These are phyloP conservation scores for Leptinotarsa texana DNA, from an alignment of 1,140 invertebrate species.

Conservation along the genomic window DNA sequence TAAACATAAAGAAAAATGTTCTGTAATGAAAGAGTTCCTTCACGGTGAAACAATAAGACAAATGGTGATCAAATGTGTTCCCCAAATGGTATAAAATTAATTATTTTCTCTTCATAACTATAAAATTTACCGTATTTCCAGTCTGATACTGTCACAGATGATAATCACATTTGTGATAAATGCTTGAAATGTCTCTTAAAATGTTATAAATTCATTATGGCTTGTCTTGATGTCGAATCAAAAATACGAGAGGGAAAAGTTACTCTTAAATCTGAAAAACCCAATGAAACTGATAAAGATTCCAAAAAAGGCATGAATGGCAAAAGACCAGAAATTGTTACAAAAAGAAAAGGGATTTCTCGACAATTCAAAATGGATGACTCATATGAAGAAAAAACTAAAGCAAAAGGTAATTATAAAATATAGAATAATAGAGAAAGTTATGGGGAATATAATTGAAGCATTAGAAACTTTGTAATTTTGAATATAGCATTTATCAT, in stretches of 20 bases:
- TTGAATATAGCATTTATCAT: too few relatives aligned
- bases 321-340: too few relatives aligned
- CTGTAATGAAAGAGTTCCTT: constrained; percentile 5
- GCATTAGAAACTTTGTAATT: too few relatives aligned
- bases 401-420: too few relatives aligned
- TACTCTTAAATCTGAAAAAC: too few relatives aligned
- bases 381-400: too few relatives aligned
- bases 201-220: background rate
- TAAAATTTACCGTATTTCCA: background rate
- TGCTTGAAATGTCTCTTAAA: background rate
- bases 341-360: too few relatives aligned
- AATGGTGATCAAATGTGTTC: constrained; percentile 4
- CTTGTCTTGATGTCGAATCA: background rate
- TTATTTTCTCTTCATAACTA: background rate
- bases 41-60: constrained; percentile 10
- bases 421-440: too few relatives aligned
- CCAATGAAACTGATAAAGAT: too few relatives aligned
- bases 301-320: too few relatives aligned
- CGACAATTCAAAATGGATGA: too few relatives aligned
- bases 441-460: too few relatives aligned
- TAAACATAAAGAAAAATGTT: background rate
- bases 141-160: background rate
- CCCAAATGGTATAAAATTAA: background rate
- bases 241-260: background rate
- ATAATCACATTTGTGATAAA: constrained; percentile 9